Base-by-base conservation (phyloP, 2,113 vertebrate genomes). In the Carassius carassius region DNA sequence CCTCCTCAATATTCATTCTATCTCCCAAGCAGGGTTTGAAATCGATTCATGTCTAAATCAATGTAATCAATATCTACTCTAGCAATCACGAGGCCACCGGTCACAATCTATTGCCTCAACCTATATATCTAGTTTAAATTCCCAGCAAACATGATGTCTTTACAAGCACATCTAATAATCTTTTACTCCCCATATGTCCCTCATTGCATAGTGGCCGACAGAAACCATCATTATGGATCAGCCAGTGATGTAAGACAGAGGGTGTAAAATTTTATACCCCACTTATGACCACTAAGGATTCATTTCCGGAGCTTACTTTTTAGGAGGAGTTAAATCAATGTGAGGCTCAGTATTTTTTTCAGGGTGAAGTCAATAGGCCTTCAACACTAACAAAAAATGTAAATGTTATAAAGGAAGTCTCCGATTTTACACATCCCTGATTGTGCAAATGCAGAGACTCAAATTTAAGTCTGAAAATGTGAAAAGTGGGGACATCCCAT, bases 191-290 rank as follows among this genome's bases (percentile, higher is more conserved):
- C 29, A 37, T 49, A 17, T 54, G 62, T 73, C 62, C 51, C 77
- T 25, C 29, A 9, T 77, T 12, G 21, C 6, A 81, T 47, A 35
- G 58, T 78, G 73, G 78, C 86, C 37, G 78, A 69, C 25, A n/a
- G 41, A 44, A 49, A 85, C 70, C 62, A 84, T 76, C 2, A 47
- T 63, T 63, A 82, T 78, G 85, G 89, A 84, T 87, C 84, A 87
- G 83, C 74, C 86, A 74, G 86, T 88, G 83, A 85, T 86, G 81
- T 32, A 65, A 81, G 82, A 85, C 2, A 10, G 17, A 62, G 67
- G 78, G 54, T 65, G 69, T 67, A 72, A 41, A 70, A 69, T 84
- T 44, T 86, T 73, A 80, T 77, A 81, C 51, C 37, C 49, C 72
- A 41, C 60, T 70, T 80, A 77, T 58, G 74, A 29, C 85, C 78